Percentiles rank a stretch among this genome's conserved stretches.
These are phyloP conservation scores for Scotopteryx bipunctaria DNA, from an alignment of 2,888 invertebrate genomes.

Conservation along the genomic window DNA sequence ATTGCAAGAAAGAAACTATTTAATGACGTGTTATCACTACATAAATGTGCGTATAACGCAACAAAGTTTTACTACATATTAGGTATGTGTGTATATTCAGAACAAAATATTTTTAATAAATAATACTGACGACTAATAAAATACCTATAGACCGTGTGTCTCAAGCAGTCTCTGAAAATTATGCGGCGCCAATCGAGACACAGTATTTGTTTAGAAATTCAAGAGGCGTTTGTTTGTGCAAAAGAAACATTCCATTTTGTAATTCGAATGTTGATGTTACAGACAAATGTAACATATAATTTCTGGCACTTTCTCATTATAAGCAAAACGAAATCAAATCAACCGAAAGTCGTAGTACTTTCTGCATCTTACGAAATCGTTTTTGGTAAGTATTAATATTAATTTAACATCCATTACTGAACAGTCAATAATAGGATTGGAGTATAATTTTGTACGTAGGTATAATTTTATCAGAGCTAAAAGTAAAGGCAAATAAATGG, in stretches of 20 bases:
- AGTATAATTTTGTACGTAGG: conserved; percentile 34
- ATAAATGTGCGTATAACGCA: too few relatives aligned
- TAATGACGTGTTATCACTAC: too few relatives aligned
- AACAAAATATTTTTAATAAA: too few relatives aligned
- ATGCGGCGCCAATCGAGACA: conserved; percentile 33
- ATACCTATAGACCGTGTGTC: too few relatives aligned
- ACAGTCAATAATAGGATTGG: conserved; percentile 47
- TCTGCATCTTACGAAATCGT: conserved; percentile 24
- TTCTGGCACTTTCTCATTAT: conserved; percentile 49
- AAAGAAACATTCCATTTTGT: conserved; percentile 43
- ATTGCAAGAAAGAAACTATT: too few relatives aligned
- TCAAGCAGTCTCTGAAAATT: conserved; percentile 29
- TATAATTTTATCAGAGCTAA: conserved; percentile 49
- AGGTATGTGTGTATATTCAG: too few relatives aligned
- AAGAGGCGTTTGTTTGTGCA: conserved; percentile 41
- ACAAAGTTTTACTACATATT: too few relatives aligned
- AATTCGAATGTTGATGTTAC: conserved; percentile 40
- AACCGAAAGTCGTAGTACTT: conserved; percentile 33
- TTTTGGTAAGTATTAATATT: conserved; percentile 38
- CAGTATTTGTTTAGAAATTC: conserved; percentile 49
- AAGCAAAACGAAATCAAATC: conserved; percentile 37
- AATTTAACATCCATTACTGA: conserved; percentile 51
- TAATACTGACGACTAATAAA: too few relatives aligned
- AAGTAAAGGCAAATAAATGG: conserved; percentile 50
- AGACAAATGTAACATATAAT: conserved; percentile 47